Base-by-base conservation (phyloP, 2,113 vertebrate genomes). In the Nanorana parkeri region DNA sequence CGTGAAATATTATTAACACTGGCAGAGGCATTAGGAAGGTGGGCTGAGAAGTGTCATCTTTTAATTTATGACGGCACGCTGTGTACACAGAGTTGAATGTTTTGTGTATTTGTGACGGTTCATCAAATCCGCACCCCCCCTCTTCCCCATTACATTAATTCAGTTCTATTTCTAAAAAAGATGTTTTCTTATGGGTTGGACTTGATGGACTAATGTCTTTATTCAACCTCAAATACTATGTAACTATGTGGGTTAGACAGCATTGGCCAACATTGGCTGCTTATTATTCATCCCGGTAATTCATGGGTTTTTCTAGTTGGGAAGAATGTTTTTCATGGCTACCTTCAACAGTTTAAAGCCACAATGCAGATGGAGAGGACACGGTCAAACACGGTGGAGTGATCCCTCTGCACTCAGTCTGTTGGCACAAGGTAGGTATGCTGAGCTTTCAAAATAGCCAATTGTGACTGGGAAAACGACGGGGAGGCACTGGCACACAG, bases 221-320 rank as follows among this genome's bases (percentile, higher is more conserved):
- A n/a, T n/a, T n/a, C n/a, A n/a, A n/a, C n/a, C n/a, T n/a, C n/a
- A n/a, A n/a, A n/a, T n/a, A n/a, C n/a, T n/a, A n/a, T n/a, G n/a
- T n/a, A n/a, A n/a, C n/a, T n/a, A n/a, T 47, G 56, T 47, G 56
- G 56, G 17, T 61, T 24, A 21, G 56, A 63, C 56, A 17, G n/a
- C 71, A 28, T 41, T 47, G 28, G 73, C 20, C 41, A n/a, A 11
- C n/a, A 19, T 36, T 56, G 10, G 6, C 73, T 76, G 19, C 63
- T 76, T 76, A 63, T 76, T 76, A 61, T 63, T n/a, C 73, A 32
- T 76, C 17, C 73, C 28, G 63, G 32, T 76, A 76, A 76, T 47
- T 61, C 47, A 76, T 76, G 58, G 56, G 20, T 47, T 76, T 63
- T 56, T 75, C 51, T 74, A 20, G 28, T 4, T 32, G 28, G 16